Base-by-base conservation (phyloP, 2,797 vertebrate genomes). In the Myotis pilosus region DNA sequence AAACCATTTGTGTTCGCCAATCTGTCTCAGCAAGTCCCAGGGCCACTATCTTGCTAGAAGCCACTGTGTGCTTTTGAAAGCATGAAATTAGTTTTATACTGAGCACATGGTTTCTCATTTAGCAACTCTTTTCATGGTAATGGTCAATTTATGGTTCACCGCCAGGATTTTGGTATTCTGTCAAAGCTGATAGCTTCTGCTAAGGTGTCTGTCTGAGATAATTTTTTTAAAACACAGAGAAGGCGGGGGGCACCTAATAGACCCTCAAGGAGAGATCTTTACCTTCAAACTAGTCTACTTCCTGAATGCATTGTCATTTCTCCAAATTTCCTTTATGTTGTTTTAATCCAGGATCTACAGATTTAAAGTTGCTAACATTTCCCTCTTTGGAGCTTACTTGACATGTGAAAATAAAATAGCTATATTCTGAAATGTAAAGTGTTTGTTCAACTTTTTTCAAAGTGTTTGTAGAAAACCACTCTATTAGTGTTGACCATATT, bases 11-110 rank as follows among this genome's bases (percentile, higher is more conserved):
- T 98, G 98, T 98, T 98, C 95, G 95, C 98, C 98, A 98, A 98
- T 98, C 97, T 98, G 98, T 98, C 98, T 98, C 98, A 96, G 98
- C 98, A 98, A 98, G 98, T 98, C 98, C 98, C 98, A 98, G 98
- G 98, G 98, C 98, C 98, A 98, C 98, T 98, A 98, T 98, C 98
- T 98, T 96, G 97, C 98, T 98, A 96, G 98, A 98, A 98, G 98
- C 98, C 97, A 98, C 98, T 97, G 98, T 98, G 98, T 98, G 98
- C 98, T 98, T 98, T 98, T 98, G 98, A 98, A 99, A 98, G 98
- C 98, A 98, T 99, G 98, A 99, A 99, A 99, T 99, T 98, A 98
- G 98, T 98, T 99, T 98, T 98, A 98, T 98, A 98, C 97, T 96
- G 97, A 98, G 97, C 98, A 98, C 98, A 98, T 98, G 98, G 98